A percentile compares a stretch with the other conserved stretches of the same genome.
phyloP scores from a whole-genome alignment of 2,888 invertebrate species.

The Ochropleura plecta region DNA sequence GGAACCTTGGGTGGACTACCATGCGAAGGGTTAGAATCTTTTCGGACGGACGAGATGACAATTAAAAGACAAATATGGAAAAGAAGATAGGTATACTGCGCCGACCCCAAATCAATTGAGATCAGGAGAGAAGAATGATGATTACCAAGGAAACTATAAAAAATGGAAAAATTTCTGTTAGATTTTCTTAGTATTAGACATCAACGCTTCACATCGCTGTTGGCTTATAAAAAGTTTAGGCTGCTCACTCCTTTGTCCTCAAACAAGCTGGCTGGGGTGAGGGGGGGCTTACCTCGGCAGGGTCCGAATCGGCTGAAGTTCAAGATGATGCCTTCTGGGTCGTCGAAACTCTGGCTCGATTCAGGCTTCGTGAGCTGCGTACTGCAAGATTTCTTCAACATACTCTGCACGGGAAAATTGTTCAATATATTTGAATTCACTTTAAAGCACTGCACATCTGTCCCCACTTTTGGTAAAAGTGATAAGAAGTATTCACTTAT shows the following conservation, averaged over 20 bases:
- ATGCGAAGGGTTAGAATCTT: neutral
- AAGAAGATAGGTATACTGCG: neutral
- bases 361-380: conserved; percentile 82
- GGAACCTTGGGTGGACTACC: neutral
- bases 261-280: neutral
- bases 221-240: neutral
- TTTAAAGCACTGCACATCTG: conserved; percentile 10
- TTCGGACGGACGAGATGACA: neutral
- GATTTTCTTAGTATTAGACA: conserved; percentile 26
- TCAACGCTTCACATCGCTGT: conserved; percentile 11
- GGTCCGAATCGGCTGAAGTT: conserved; percentile 79
- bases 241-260: neutral
- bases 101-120: neutral
- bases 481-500: conserved; percentile 23
- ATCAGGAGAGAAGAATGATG: neutral
- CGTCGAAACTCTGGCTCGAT: conserved; percentile 81
- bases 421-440: neutral
- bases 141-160: neutral
- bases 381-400: conserved; percentile 83
- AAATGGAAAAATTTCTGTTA: neutral
- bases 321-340: conserved; percentile 82
- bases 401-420: conserved; percentile 70
- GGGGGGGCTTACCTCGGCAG: conserved; percentile 74
- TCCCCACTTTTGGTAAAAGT: neutral
- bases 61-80: neutral